Base-by-base conservation (phyloP, 2,888 invertebrate genomes). In the Dolichopus griseipennis region DNA sequence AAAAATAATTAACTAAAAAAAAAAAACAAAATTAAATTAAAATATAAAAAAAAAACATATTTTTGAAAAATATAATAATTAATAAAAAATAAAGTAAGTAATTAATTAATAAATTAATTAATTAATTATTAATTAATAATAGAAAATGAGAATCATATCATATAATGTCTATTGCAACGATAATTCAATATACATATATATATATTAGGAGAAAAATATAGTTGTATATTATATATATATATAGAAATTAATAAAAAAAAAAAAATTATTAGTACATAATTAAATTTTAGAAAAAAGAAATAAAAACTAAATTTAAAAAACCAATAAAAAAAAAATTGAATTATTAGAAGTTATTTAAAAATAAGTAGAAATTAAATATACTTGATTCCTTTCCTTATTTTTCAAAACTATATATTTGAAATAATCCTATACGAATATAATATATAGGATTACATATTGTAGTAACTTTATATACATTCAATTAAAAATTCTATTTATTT, bases 101-200 rank as follows among this genome's bases (percentile, higher is more conserved):
- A n/a, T 22, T 12, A 27, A 63, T n/a, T 27, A 63, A 27, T 18
- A 71, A 65, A 74, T 52, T 67, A 70, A 71, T 65, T 66, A 68
- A 66, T n/a, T n/a, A 70, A 70, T 73, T 67, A 66, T 37, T 67
- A n/a, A 70, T 67, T 63, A 67, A 70, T 61, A 67, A 65, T 62
- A 71, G 68, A 68, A 71, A 70, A 72, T 69, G 66, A 70, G 15
- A 73, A 73, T 71, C 73, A 73, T 73, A 74, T 73, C 73, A 73
- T 18, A 63, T 71, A 72, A 73, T 72, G 72, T 73, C 72, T 74
- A 74, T 73, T 72, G 72, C 73, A 73, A 74, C 73, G 73, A 73
- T 72, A 72, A 70, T 66, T 67, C 62, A 65, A 64, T 34, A 64
- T 61, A 66, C 66, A 65, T 65, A 65, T 65, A 66, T 65, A 61